Conservation (phyloP, 53 echinoderm and acorn worm genomes). For the Henricia sp. region DNA sequence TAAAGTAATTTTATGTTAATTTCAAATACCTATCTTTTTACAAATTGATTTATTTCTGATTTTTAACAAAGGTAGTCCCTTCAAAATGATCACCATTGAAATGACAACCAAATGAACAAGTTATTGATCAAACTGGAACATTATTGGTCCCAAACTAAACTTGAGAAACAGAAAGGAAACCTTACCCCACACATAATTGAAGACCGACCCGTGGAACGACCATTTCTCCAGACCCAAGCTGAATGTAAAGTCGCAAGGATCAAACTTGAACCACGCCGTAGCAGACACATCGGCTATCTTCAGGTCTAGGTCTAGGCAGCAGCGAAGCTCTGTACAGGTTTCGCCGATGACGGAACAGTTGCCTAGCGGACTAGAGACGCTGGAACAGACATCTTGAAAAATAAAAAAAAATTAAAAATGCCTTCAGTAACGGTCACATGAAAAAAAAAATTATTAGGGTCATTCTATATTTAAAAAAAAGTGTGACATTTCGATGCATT, state of each 20-base stretch:
- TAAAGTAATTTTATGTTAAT: too few species aligned
- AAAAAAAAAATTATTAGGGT: too few species aligned
- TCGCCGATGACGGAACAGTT: constrained; percentile 41
- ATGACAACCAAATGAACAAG: neutral
- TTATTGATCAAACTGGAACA: too few species aligned
- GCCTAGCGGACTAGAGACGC: neutral
- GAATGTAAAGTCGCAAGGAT: constrained; percentile 64
- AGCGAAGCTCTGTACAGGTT: constrained; percentile 45
- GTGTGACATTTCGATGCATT: too few species aligned
- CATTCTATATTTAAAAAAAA: too few species aligned
- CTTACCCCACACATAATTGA: constrained; percentile 64
- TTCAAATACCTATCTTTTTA: too few species aligned
- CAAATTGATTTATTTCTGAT: too few species aligned
- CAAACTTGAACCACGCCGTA: constrained; percentile 56
- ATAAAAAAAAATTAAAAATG: too few species aligned
- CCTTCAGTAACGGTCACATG: too few species aligned
- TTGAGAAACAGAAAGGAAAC: neutral
- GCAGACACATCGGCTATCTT: constrained; percentile 48
- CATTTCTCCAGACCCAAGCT: constrained; percentile 49
- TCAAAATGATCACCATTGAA: neutral
- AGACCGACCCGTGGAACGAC: constrained; percentile 43
- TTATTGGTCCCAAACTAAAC: neutral
- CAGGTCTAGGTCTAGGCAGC: constrained; percentile 57
- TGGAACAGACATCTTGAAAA: neutral
- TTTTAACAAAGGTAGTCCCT: too few species aligned